phyloP scores from a whole-genome alignment of 2,888 invertebrate species.

The Patella pellucida region DNA sequence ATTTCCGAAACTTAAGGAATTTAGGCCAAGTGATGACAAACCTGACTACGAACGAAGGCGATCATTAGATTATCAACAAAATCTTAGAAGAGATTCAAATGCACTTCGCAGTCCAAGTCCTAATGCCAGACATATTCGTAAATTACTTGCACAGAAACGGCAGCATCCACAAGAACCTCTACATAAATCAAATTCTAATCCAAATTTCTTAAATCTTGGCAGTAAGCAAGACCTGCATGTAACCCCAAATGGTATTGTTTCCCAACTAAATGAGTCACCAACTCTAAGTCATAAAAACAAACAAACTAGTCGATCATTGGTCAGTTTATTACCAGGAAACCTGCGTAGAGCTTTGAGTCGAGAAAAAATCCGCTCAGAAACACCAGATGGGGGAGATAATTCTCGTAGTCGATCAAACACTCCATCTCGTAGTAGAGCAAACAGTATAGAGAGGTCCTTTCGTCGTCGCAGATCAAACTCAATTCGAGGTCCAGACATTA shows the following conservation, averaged over 20 bases:
- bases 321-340: constrained; percentile 41
- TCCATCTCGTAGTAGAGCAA: constrained; percentile 33
- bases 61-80: constrained; percentile 38
- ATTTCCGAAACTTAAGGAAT: constrained; percentile 53
- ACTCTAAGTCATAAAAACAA: constrained; percentile 16
- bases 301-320: constrained; percentile 43
- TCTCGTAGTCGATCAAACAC: constrained; percentile 30
- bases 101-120: constrained; percentile 20
- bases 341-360: constrained; percentile 40
- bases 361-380: constrained; percentile 37
- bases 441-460: constrained; percentile 25
- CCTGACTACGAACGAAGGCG: constrained; percentile 31
- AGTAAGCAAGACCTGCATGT: constrained; percentile 53
- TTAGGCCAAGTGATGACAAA: constrained; percentile 47
- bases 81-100: neutral
- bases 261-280: constrained; percentile 18
- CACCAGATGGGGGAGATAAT: constrained; percentile 26
- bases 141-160: constrained; percentile 31
- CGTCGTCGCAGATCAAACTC: constrained; percentile 34
- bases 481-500: constrained; percentile 44
- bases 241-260: constrained; percentile 36
- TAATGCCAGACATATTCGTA: constrained; percentile 29
- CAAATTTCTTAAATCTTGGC: constrained; percentile 57
- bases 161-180: constrained; percentile 34
- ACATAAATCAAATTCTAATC: constrained; percentile 59